phyloP scores from a whole-genome alignment of 2,888 invertebrate genomes.

The Cerastoderma edule region DNA sequence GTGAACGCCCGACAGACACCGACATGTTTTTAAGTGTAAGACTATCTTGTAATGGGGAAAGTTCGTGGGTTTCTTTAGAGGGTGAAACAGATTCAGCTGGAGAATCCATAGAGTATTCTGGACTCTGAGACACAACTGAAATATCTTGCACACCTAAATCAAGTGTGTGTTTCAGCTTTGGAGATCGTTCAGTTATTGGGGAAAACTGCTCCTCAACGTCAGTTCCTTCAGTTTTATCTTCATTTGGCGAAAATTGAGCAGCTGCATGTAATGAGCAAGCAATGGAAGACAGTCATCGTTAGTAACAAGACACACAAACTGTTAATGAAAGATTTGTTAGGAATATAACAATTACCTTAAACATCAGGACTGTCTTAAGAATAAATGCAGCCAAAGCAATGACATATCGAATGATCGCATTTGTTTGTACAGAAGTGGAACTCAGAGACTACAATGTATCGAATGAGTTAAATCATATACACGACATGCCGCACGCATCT shows the following conservation, averaged over 20 bases:
- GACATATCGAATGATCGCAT: no score
- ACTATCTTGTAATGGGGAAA: slow-evolving; percentile 74
- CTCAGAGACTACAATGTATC: no score
- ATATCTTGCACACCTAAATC: slow-evolving; percentile 74
- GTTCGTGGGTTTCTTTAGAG: slow-evolving; percentile 55
- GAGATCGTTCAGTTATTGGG: slow-evolving; percentile 69
- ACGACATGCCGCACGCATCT: no score
- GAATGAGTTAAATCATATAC: no score
- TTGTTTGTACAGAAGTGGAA: no score
- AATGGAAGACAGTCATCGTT: not conserved
- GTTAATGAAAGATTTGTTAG: no score
- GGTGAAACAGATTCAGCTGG: slow-evolving; percentile 68
- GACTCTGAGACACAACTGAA: slow-evolving; percentile 19
- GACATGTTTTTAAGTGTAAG: slow-evolving; percentile 64
- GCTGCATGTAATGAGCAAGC: slow-evolving; percentile 33
- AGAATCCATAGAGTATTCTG: slow-evolving; percentile 68
- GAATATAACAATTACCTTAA: no score
- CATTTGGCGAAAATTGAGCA: slow-evolving; percentile 56
- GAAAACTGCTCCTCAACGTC: slow-evolving; percentile 81
- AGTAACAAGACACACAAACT: not conserved
- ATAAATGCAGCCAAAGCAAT: no score
- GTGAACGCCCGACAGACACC: slow-evolving; percentile 79
- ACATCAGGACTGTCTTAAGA: no score
- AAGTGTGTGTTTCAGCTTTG: slow-evolving; percentile 79
- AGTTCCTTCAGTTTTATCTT: slow-evolving; percentile 82